Base-by-base conservation (phyloP, 1,140 invertebrate genomes). In the Euwallacea fornicatus region DNA sequence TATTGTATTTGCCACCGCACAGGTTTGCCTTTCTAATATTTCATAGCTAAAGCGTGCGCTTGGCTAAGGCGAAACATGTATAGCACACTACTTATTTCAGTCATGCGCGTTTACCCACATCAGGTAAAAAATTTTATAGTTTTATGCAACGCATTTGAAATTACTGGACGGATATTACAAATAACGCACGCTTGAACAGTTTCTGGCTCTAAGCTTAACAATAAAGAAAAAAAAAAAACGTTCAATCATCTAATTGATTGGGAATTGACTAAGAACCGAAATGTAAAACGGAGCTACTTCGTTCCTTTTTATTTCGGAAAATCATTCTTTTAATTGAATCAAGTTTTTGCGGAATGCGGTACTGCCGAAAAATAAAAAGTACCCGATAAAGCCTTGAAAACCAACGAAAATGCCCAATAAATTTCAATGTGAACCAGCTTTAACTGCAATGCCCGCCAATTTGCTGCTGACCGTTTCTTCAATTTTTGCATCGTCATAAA, bases 351-450 rank as follows among this genome's bases (percentile, higher is more conserved):
- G 42, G 10, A 53, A 33, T 44, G 44, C 42, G 10, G 44, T 46
- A 21, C n/a, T 10, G 6, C 7, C 33, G 33, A 53, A 50, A 16
- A 50, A 50, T 10, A 21, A 56, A 56, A 56, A 56, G 16, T 21
- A 9, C n/a, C 11, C 15, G 10, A 61, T 44, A 59, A 43, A 43
- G 58, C 66, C 66, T 68, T 68, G 66, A 68, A 68, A 68, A 68
- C 42, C 58, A 58, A 54, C 66, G 56, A 68, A 68, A 68, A 68
- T 42, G 53, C 41, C 21, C 56, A 59, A 68, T 68, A 68, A 68
- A 68, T 68, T 68, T 56, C 66, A 68, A 68, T 46, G 54, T 21
- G 44, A 68, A 68, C 16, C 42, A 47, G 66, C 66, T 59, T 59
- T 68, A 42, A 44, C n/a, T 16, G 13, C n/a, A 59, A 46, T 58